phyloP scores from a whole-genome alignment of 2,797 vertebrate species.

The Urosaurus nigricauda region DNA sequence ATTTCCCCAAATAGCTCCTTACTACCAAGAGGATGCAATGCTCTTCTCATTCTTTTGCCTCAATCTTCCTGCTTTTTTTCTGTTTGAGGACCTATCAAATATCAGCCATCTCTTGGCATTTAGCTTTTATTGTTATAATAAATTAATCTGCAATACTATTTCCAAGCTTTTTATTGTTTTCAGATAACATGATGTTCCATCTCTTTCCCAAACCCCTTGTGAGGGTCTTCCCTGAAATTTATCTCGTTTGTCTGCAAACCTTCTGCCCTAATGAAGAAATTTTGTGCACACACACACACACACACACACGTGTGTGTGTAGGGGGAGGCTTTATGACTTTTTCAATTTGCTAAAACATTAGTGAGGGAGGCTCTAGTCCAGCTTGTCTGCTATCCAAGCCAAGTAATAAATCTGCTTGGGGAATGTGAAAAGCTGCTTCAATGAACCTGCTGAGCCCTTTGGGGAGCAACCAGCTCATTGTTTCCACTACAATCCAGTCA shows the following conservation, averaged over 20 bases:
- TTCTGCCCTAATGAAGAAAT: conserved; percentile 48
- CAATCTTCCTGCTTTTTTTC: conserved; percentile 43
- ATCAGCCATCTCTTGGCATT: conserved; percentile 26
- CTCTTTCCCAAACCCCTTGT: conserved; percentile 14
- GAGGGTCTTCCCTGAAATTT: conserved; percentile 53
- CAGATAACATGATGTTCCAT: background rate
- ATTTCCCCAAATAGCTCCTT: conserved; percentile 2
- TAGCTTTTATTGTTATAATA: conserved; percentile 56
- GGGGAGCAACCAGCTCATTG: conserved; percentile 62
- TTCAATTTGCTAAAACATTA: conserved; percentile 61
- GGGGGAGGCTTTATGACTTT: conserved; percentile 65
- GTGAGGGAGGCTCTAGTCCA: conserved; percentile 61
- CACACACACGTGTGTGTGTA: conserved; percentile 32
- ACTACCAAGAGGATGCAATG: background rate
- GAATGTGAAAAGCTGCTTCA: conserved; percentile 49
- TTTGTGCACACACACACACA: conserved; percentile 37
- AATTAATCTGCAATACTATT: conserved; percentile 60
- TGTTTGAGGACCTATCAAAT: conserved; percentile 13
- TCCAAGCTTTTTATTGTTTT: conserved; percentile 31
- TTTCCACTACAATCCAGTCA: conserved; percentile 50
- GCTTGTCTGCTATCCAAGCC: conserved; percentile 63
- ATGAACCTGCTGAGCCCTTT: conserved; percentile 63
- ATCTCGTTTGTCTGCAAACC: conserved; percentile 56
- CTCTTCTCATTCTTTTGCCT: conserved; percentile 33
- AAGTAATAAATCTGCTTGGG: conserved; percentile 64